Percentiles rank a stretch among this genome's conserved stretches.
These are phyloP conservation scores for Tribolium madens DNA, from an alignment of 1,140 invertebrate genomes.

Conservation along the genomic window DNA sequence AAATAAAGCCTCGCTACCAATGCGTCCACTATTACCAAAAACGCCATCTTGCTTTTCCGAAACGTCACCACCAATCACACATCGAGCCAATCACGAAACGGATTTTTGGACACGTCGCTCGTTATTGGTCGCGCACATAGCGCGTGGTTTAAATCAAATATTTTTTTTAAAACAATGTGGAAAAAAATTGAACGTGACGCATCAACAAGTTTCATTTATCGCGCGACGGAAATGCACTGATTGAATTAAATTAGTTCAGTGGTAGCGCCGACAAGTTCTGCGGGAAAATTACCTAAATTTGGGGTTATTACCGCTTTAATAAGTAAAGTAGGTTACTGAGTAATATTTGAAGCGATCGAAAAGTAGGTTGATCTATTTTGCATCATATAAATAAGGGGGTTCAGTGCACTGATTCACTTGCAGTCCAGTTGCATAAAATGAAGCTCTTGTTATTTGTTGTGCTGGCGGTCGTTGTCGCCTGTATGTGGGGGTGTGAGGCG, in stretches of 20 bases:
- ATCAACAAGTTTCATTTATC: not conserved
- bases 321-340: slow-evolving; percentile 44
- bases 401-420: not conserved
- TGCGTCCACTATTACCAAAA: not conserved
- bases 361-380: slow-evolving; percentile 47
- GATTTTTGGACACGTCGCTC: too few species aligned
- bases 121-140: not conserved
- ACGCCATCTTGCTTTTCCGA: slow-evolving; percentile 25
- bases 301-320: slow-evolving; percentile 31
- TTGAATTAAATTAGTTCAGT: slow-evolving; percentile 29
- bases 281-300: slow-evolving; percentile 31
- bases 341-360: slow-evolving; percentile 26
- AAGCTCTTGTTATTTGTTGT: slow-evolving; percentile 29
- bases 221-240: slow-evolving; percentile 17
- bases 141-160: not conserved
- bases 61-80: slow-evolving; percentile 7
- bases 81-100: not conserved
- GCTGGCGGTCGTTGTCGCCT: slow-evolving; percentile 15
- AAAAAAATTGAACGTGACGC: not conserved
- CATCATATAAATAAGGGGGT: slow-evolving; percentile 34
- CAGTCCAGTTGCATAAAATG: slow-evolving; percentile 31
- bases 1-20: not conserved
- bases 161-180: not conserved
- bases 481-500: not conserved
- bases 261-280: slow-evolving; percentile 22